Base-by-base conservation (phyloP, 2,113 vertebrate species). In the Suricata suricatta region DNA sequence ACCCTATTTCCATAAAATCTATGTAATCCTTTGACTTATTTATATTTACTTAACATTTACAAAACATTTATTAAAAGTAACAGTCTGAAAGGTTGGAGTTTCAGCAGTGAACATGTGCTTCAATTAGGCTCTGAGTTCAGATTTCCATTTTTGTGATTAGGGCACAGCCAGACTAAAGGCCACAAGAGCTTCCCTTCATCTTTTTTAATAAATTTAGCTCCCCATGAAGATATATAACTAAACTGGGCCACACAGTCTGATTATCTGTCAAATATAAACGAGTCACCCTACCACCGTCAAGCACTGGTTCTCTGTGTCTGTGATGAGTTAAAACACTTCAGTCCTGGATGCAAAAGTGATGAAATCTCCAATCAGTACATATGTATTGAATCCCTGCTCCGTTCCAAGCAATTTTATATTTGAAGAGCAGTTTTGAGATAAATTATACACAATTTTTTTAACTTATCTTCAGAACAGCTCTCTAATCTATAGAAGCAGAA, bases 211-310 rank as follows among this genome's bases (percentile, higher is more conserved):
- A 94, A 97, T 95, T 54, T 94, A 33, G 10, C 71, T 66, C 66
- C 10, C 93, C 35, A 90, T 2, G 27, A 85, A 85, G 96, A 14
- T 80, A n/a, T 17, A 44, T 93, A 80, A 92, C 97, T 98, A 97
- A 95, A 95, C 69, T 96, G 88, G 98, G 72, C 15, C 97, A 4
- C 11, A 12, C 84, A 92, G 95, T 94, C 68, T 97, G 84, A 97
- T 97, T 96, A 93, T 95, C 90, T 96, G 95, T 94, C 86, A 97
- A 95, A 38, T 83, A 88, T 85, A 98, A 96, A 87, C 96, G 7
- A 98, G 95, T 97, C 88, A 98, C 38, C 19, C 86, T 69, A 1
- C 15, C 89, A 44, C 33, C 54, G 97, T 97, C 91, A 76, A 92
- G 90, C 82, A 79, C 90, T 54, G 90, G 74, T 96, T 92, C 33